Base-by-base conservation (phyloP, 2,888 invertebrate species). In the Drosophila peninsularis region DNA sequence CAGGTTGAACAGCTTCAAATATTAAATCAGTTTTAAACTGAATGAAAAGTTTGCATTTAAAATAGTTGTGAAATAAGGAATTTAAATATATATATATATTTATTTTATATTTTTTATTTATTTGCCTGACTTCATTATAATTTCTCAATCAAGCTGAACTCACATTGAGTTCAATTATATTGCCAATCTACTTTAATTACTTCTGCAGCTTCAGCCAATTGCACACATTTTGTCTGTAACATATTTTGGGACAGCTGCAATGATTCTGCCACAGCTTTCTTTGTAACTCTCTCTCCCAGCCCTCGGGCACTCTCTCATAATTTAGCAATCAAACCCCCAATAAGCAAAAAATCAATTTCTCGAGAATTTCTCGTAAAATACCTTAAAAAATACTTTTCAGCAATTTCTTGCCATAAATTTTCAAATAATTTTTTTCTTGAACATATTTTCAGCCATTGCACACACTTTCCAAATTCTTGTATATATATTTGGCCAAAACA, bases 401-500 rank as follows among this genome's bases (percentile, higher is more conserved):
- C 34, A 36, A 50, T 21, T 34, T 14, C 36, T n/a, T 10, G 34
- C 50, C 34, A 72, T 66, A 17, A 32, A 27, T 34, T 39, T 37
- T 36, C 32, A 5, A 64, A 64, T 53, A 14, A 45, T 62, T 45
- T 27, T 45, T 45, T 45, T 5, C 45, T 39, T 14, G 6, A 36
- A n/a, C 44, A 52, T 50, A 62, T 62, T 37, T 50, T 13, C 27
- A 14, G 41, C 41, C 14, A 13, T 56, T 56, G 44, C 44, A 44
- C 34, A 30, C 24, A 45, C 14, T 45, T 56, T 19, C 17, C 11
- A 27, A 36, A 56, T 27, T 36, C 56, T 19, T 56, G 17, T 17
- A 9, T n/a, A 17, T 24, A 21, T 45, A 45, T 50, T 53, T 11
- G 37, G n/a, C n/a, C 39, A 54, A 64, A 72, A 65, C 52, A 34